Percentiles rank a stretch among this genome's conserved stretches.
phyloP scores from a whole-genome alignment of 2,113 vertebrate genomes.

The Eira barbara region DNA sequence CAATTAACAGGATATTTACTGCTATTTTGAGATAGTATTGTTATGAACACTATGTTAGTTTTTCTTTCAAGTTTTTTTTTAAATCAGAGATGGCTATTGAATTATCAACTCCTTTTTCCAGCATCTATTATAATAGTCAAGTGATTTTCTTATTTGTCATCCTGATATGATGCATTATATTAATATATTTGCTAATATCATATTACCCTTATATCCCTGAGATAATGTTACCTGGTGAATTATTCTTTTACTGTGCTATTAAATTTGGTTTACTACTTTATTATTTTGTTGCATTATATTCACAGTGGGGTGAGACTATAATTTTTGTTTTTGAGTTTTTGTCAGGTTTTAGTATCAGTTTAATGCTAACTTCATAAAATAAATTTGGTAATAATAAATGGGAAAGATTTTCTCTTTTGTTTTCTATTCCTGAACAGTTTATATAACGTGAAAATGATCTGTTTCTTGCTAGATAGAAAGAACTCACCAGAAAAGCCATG shows the following conservation, averaged over 20 bases:
- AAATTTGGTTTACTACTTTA: conserved; percentile 38
- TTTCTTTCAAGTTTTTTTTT: conserved; percentile 29
- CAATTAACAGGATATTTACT: neutral
- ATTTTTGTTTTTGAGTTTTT: conserved; percentile 49
- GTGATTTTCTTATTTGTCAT: conserved; percentile 39
- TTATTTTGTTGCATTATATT: conserved; percentile 50
- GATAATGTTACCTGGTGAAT: conserved; percentile 19
- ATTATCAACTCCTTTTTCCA: neutral
- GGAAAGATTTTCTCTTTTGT: neutral
- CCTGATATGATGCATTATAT: conserved; percentile 48
- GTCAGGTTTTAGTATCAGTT: conserved; percentile 40
- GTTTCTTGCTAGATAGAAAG: neutral
- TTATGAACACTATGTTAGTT: neutral
- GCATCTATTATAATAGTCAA: neutral
- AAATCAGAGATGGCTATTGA: conserved; percentile 11
- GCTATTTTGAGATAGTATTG: neutral
- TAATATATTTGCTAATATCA: conserved; percentile 56
- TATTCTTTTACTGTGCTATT: conserved; percentile 51
- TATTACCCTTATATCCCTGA: conserved; percentile 23
- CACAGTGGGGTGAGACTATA: conserved; percentile 39
- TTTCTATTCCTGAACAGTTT: conserved; percentile 1
- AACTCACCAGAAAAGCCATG: conserved; percentile 35
- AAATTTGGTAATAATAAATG: conserved; percentile 36
- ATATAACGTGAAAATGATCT: neutral
- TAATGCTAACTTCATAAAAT: conserved; percentile 46